phyloP scores from a whole-genome alignment of 2,888 invertebrate genomes.

The Chrysodeixis includens region DNA sequence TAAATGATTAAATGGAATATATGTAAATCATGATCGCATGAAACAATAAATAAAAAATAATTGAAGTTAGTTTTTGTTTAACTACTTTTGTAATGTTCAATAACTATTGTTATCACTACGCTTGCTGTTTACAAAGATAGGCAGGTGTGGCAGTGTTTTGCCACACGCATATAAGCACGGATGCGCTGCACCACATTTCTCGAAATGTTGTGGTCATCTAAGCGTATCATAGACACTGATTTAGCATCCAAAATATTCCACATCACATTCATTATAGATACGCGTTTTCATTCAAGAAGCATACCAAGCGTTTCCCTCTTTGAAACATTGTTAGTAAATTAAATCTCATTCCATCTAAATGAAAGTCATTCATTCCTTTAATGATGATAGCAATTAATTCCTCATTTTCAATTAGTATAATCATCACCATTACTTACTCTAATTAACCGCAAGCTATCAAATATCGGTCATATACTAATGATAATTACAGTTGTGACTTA shows the following conservation, averaged over 20 bases:
- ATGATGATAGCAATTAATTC: conserved; percentile 18
- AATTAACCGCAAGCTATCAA: conserved; percentile 5
- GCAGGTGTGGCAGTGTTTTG: no score
- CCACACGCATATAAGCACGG: no score
- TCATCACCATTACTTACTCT: conserved; percentile 3
- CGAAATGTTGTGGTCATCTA: background rate
- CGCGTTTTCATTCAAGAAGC: background rate
- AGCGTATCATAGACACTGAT: background rate
- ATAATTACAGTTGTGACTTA: conserved; percentile 67
- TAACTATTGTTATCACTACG: no score
- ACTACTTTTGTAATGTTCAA: no score
- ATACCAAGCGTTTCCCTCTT: background rate
- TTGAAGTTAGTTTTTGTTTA: no score
- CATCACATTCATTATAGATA: background rate
- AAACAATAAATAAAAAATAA: no score
- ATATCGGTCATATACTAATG: conserved; percentile 11
- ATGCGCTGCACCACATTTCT: background rate
- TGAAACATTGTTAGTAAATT: conserved; percentile 3
- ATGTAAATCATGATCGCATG: no score
- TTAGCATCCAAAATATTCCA: background rate
- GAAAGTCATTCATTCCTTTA: conserved; percentile 10
- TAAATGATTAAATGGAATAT: background rate
- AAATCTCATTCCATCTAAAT: background rate
- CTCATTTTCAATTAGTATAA: conserved; percentile 18
- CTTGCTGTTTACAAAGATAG: no score